A percentile compares a stretch with the other conserved stretches of the same genome.
phyloP scores from a whole-genome alignment of 2,797 vertebrate genomes.

The Neosilurus mollespiculum region DNA sequence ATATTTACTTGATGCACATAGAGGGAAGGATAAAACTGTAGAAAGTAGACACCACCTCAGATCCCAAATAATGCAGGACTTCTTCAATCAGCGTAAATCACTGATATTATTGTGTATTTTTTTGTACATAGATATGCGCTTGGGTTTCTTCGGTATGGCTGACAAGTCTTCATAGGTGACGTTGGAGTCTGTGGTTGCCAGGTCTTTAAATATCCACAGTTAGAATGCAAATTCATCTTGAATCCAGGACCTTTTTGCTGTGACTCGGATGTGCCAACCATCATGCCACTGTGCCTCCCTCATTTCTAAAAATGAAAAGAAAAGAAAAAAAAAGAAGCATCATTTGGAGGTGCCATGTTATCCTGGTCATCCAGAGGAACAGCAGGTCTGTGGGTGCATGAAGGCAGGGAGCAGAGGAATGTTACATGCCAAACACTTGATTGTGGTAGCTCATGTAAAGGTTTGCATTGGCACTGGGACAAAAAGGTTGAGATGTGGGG shows the following conservation, averaged over 20 bases:
- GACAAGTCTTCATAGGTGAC: not conserved
- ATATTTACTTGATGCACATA: not conserved
- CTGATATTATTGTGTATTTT: not conserved
- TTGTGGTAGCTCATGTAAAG: not conserved
- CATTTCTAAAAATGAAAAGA: not conserved
- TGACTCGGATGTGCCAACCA: no score
- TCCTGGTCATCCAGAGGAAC: slow-evolving; percentile 34
- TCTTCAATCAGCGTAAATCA: not conserved
- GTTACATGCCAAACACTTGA: not conserved
- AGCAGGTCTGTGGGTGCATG: slow-evolving; percentile 33
- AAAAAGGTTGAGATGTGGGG: no score
- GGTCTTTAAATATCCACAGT: not conserved
- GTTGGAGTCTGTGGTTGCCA: slow-evolving; percentile 49
- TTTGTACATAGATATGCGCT: not conserved
- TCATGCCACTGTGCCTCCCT: no score
- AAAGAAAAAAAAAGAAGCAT: not conserved
- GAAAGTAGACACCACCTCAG: not conserved
- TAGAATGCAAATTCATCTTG: not conserved
- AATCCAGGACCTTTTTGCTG: no score
- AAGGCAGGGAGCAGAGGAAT: not conserved
- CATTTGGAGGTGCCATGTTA: not conserved
- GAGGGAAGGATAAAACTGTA: not conserved
- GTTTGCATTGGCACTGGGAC: not conserved
- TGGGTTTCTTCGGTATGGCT: not conserved
- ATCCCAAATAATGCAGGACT: not conserved